Conservation (phyloP, 2,797 vertebrate species). For the Pseudomugil gertrudae region DNA sequence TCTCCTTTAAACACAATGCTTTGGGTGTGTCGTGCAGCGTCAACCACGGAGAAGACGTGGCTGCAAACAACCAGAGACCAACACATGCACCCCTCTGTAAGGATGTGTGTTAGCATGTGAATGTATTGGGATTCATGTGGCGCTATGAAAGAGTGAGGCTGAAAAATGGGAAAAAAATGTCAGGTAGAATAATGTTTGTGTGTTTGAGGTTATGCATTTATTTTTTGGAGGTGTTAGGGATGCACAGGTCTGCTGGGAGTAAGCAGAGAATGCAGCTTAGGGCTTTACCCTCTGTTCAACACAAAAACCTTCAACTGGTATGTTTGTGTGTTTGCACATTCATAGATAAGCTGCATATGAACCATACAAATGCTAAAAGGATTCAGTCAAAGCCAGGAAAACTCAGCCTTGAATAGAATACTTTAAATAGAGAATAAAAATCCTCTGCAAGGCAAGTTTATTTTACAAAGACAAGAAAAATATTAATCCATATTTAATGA, state of each 20-base stretch:
- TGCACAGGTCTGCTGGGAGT: constrained; percentile 94
- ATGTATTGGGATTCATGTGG: constrained; percentile 42
- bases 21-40: constrained; percentile 96
- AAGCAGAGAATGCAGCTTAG: constrained; percentile 96
- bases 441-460: constrained; percentile 25
- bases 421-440: constrained; percentile 25
- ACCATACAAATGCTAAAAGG: constrained; percentile 6
- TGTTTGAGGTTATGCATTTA: constrained; percentile 34
- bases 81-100: constrained; percentile 85
- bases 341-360: constrained; percentile 12
- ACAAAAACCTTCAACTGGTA: constrained; percentile 46
- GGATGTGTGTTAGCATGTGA: constrained; percentile 83
- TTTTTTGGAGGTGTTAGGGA: constrained; percentile 62
- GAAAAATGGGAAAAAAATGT: constrained; percentile 11
- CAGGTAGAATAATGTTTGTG: constrained; percentile 16
- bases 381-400: constrained; percentile 3
- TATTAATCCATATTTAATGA: constrained; percentile 54
- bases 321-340: constrained; percentile 14
- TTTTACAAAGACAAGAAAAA: constrained; percentile 28
- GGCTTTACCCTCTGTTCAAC: constrained; percentile 86
- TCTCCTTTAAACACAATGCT: constrained; percentile 91
- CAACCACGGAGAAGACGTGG: constrained; percentile 99
- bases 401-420: background rate
- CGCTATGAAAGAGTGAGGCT: constrained; percentile 23
- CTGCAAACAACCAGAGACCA: constrained; percentile 98